Evolutionary conservation across 2,797 vertebrate species (phyloP), one percentile per base, ranked within the genome.

Genomic region (Chrysolophus pictus): DNA sequence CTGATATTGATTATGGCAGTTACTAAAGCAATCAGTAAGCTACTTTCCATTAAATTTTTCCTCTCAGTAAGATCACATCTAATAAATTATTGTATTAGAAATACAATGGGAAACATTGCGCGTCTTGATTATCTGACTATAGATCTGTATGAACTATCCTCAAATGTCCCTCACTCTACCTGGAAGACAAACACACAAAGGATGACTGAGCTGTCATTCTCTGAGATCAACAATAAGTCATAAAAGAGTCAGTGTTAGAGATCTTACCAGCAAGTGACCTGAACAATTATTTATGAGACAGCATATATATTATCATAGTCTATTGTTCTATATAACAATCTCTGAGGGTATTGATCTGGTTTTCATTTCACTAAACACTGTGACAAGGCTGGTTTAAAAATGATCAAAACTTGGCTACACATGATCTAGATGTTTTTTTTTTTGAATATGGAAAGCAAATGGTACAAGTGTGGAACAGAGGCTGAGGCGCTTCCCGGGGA

Each of bases 241-340:
- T 39, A 58, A 67, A 77, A n/a, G 2, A 14, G 4, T 10, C 63
- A 24, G 37, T 49, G 2, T 46, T 24, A 64, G 5, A 71, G 21
- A 92, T 91, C 65, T 65, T 37, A 35, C 16, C 17, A 55, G 5
- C 4, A 15, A 74, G 9, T 16, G 2, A 73, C 14, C 5, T 53
- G 37, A 87, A 9, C 6, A 44, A 41, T 85, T 80, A 35, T 64
- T 46, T 29, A 51, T n/a, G 9, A 47, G 17, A 33, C 10, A 39
- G 22, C 29, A 19, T 14, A 5, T 26, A 58, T 19, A 4, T 23
- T 1, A 13, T 2, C 5, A 22, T 33, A 3, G 0, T 37, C 19
- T 3, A 9, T 35, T 65, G 11, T 26, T 72, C 33, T 56, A 7
- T n/a, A 8, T 5, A n/a, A 1, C 4, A 87, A 37, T 68, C 76